Conservation (phyloP, 2,888 invertebrate genomes). For the Platerodrilus igneus region DNA sequence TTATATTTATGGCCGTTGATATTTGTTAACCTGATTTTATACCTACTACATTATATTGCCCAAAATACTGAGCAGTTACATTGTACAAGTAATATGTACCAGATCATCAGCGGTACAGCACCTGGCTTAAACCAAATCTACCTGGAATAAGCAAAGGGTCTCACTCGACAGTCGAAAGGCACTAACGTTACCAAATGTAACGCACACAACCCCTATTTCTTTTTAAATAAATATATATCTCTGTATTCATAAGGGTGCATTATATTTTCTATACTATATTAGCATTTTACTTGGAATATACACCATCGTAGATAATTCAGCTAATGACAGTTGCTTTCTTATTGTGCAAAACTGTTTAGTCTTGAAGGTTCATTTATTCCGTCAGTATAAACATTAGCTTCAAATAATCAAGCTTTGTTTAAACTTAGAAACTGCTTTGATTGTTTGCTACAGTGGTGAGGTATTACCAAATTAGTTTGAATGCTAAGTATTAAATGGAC, state of each 20-base stretch:
- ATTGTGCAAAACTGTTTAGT: too few relatives aligned
- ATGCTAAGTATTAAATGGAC: slow-evolving; percentile 45
- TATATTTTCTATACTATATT: too few relatives aligned
- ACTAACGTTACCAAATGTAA: slow-evolving; percentile 46
- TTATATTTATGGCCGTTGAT: slow-evolving; percentile 42
- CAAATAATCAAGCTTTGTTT: too few relatives aligned
- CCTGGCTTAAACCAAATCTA: slow-evolving; percentile 28
- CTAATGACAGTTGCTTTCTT: too few relatives aligned
- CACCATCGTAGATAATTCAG: too few relatives aligned
- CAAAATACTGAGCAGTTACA: slow-evolving; percentile 35
- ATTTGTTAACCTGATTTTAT: slow-evolving; percentile 46
- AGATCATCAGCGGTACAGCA: slow-evolving; percentile 38
- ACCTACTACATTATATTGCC: slow-evolving; percentile 51
- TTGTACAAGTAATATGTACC: slow-evolving; percentile 32
- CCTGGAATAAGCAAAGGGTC: slow-evolving; percentile 39
- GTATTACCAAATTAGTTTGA: slow-evolving; percentile 11
- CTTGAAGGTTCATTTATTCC: too few relatives aligned
- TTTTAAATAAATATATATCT: slow-evolving; percentile 40
- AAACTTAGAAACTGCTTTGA: too few relatives aligned
- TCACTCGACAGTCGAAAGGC: slow-evolving; percentile 50
- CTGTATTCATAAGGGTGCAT: too few relatives aligned
- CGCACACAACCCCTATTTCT: slow-evolving; percentile 49
- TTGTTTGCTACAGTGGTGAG: too few relatives aligned
- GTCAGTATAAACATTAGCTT: too few relatives aligned
- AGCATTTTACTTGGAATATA: too few relatives aligned